Percentiles rank a stretch among this genome's conserved stretches.
phyloP scores from a whole-genome alignment of 30 jellyfish, hydroid and myxozoan species.

The Pelagia noctiluca region DNA sequence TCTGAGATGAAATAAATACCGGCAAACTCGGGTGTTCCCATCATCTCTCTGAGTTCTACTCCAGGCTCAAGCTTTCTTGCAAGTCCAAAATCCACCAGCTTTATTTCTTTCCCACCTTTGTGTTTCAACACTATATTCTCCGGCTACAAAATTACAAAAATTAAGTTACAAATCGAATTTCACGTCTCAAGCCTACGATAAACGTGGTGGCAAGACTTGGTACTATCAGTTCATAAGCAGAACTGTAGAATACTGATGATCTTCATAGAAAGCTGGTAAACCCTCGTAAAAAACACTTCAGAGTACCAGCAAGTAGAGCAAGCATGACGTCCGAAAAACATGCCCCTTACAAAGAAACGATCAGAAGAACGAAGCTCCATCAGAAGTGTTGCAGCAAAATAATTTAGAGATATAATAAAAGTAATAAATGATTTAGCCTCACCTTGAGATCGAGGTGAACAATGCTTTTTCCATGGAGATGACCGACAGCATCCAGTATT shows the following conservation, averaged over 20 bases:
- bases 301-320: no score
- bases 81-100: conserved; percentile 96
- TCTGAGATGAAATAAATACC: conserved; percentile 51
- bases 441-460: conserved; percentile 98
- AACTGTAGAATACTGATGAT: no score
- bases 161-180: no score
- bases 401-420: background rate
- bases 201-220: no score
- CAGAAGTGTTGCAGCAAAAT: background rate
- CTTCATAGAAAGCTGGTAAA: no score
- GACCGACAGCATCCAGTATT: conserved; percentile 81
- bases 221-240: no score
- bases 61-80: conserved; percentile 91
- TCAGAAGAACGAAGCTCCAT: no score
- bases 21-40: conserved; percentile 99
- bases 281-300: no score
- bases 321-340: no score
- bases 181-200: no score
- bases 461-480: conserved; percentile 78
- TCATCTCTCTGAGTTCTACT: conserved; percentile 88
- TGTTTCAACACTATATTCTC: conserved; percentile 89
- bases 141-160: conserved; percentile 93
- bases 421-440: background rate
- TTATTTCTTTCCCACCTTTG: conserved; percentile 72
- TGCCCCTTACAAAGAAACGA: no score